phyloP scores from a whole-genome alignment of 53 echinoderm and acorn worm species.

The Stichopus horrens region DNA sequence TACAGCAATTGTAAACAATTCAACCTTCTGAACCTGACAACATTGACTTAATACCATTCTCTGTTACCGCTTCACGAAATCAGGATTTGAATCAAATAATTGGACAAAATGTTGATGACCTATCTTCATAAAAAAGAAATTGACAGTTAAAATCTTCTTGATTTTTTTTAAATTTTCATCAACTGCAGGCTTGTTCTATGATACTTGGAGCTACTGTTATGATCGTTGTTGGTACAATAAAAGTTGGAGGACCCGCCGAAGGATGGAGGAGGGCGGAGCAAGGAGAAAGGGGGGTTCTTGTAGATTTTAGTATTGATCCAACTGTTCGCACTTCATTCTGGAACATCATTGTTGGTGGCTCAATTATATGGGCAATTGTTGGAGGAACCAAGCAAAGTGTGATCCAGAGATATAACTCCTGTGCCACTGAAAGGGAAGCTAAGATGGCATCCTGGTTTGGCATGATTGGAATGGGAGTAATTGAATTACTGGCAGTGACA shows the following conservation, averaged over 20 bases:
- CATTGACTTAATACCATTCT: too few relatives aligned
- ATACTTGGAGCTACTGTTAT: conserved; percentile 22
- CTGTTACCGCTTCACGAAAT: not conserved
- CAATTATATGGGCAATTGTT: not conserved
- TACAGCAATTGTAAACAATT: too few relatives aligned
- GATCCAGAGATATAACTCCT: conserved; percentile 39
- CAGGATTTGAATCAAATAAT: not conserved
- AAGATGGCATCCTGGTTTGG: conserved; percentile 14
- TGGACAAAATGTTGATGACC: too few relatives aligned
- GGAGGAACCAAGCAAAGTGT: conserved; percentile 18
- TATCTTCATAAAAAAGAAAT: not conserved
- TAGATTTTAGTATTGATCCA: conserved; percentile 20
- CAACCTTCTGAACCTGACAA: too few relatives aligned
- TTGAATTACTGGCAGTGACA: conserved; percentile 13
- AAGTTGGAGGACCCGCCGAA: conserved; percentile 22
- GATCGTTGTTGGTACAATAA: conserved; percentile 38
- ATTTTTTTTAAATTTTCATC: not conserved
- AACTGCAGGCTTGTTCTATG: conserved; percentile 17
- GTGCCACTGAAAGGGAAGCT: conserved; percentile 20
- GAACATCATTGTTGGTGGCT: conserved; percentile 27
- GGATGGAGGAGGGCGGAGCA: conserved; percentile 30
- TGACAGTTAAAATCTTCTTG: not conserved
- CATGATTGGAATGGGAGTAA: conserved; percentile 24
- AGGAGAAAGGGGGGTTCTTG: conserved; percentile 13
- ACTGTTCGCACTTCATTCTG: conserved; percentile 24